A percentile compares a stretch with the other conserved stretches of the same genome.
These are phyloP conservation scores for Cephus pulcher DNA, from an alignment of 2,888 invertebrate species.

Conservation along the genomic window DNA sequence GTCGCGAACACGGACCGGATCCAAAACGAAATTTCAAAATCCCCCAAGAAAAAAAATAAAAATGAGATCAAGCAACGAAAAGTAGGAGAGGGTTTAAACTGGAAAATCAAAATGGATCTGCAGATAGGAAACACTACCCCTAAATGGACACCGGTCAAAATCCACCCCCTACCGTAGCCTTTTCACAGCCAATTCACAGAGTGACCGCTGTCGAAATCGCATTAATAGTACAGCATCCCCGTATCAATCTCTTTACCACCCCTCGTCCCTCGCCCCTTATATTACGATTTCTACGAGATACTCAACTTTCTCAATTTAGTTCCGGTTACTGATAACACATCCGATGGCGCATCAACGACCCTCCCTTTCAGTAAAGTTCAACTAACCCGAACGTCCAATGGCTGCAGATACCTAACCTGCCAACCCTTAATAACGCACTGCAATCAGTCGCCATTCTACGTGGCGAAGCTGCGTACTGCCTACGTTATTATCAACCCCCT, in stretches of 20 bases:
- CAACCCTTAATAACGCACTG: background rate
- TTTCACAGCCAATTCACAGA: conserved; percentile 40
- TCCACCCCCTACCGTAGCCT: conserved; percentile 12
- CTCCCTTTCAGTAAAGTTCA: no score
- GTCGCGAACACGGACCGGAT: background rate
- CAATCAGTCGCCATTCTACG: background rate
- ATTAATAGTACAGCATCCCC: conserved; percentile 39
- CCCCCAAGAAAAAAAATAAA: no score
- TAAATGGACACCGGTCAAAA: background rate
- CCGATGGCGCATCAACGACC: no score
- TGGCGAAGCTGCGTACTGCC: conserved; percentile 16
- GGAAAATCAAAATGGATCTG: conserved; percentile 35
- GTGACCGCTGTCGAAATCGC: conserved; percentile 35
- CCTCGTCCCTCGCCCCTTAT: no score
- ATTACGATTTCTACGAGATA: no score
- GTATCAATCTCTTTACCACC: conserved; percentile 10
- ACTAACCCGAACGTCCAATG: background rate
- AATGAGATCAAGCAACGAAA: no score
- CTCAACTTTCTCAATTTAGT: no score
- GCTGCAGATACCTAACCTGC: conserved; percentile 26
- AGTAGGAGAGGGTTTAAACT: background rate
- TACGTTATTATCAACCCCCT: conserved; percentile 3
- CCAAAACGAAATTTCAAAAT: no score
- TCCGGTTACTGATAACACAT: no score
- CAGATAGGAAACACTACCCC: conserved; percentile 25